Evolutionary conservation across 2,113 vertebrate genomes (phyloP), one percentile per base, ranked within the genome.

Genomic region (Caranx melampygus): DNA sequence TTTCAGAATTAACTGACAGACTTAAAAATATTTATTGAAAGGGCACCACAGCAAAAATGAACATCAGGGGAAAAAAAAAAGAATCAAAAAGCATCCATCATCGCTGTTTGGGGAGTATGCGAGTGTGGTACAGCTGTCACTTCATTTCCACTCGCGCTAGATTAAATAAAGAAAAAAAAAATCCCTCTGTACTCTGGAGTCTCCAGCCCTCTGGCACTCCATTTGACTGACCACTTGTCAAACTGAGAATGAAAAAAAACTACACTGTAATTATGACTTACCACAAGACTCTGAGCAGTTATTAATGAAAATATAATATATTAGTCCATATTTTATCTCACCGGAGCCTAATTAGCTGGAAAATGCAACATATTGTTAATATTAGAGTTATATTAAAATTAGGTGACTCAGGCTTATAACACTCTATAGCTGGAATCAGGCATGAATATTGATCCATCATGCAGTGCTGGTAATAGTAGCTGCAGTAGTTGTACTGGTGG

Each of bases 1-100:
- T 95, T 94, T 94, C 91, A 91, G 91, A 93, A 94, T 94, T 94
- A 94, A 94, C 93, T 95, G 94, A 95, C 93, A 93, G 90, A 83
- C 87, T 93, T 92, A 83, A 93, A 94, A 95, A 94, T 94, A 94
- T 95, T 95, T 95, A 94, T 91, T 81, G 87, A 93, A 94, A 92
- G 89, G 81, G 90, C 92, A 92, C 91, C 87, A 71, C 88, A 87
- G 89, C 87, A 87, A 92, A 87, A 89, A 89, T 78, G 81, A 90
- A 94, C 87, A 90, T 91, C 78, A 88, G 65, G 79, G 79, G 87
- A 82, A 80, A 45, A 35, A 81, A 86, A 85, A 33, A 7, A 59
- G 87, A 90, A 92, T 92, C 86, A 92, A 93, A 94, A 92, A 88
- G 86, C 58, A 59, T 93, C 93, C 77, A 78, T 94, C 93, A 91